A percentile compares a stretch with the other conserved stretches of the same genome.
Conservation (phyloP, 1,140 invertebrate species). For the Zaprionus kolodkinae region DNA sequence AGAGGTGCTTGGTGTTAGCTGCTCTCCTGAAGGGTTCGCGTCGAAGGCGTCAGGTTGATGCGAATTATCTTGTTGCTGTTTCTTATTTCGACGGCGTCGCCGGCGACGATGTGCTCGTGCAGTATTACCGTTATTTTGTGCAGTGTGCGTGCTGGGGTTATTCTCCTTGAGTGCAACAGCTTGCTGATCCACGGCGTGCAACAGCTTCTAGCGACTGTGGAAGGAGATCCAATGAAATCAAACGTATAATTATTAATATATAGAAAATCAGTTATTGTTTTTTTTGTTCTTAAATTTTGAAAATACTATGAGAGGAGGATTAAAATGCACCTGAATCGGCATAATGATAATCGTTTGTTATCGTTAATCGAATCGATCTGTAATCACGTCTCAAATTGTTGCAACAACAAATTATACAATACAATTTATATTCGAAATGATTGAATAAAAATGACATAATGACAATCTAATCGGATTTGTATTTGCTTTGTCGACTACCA, state of each 20-base stretch:
- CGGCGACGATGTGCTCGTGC: slow-evolving; percentile 72
- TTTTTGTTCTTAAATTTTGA: not conserved
- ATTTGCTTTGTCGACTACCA: not conserved
- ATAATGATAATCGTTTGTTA: not conserved
- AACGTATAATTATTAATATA: too few relatives aligned
- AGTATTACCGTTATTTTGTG: slow-evolving; percentile 71
- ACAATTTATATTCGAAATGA: not conserved
- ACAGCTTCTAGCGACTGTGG: slow-evolving; percentile 60
- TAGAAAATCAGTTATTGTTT: too few relatives aligned
- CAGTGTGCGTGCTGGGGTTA: slow-evolving; percentile 44
- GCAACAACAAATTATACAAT: too few relatives aligned
- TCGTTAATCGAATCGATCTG: not conserved
- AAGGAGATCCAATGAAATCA: not conserved
- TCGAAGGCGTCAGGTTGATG: slow-evolving; percentile 70
- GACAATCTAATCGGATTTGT: not conserved
- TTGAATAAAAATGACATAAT: not conserved
- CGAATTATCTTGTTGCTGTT: slow-evolving; percentile 64
- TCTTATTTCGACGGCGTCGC: slow-evolving; percentile 74
- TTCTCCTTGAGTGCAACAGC: slow-evolving; percentile 64
- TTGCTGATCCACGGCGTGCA: slow-evolving; percentile 69
- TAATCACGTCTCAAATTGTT: not conserved
- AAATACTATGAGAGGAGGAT: not conserved
- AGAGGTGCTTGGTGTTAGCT: slow-evolving; percentile 75
- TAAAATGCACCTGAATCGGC: slow-evolving; percentile 1
- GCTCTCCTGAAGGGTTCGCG: slow-evolving; percentile 42